phyloP scores from a whole-genome alignment of 2,113 vertebrate genomes.

The Terrapene triunguis region DNA sequence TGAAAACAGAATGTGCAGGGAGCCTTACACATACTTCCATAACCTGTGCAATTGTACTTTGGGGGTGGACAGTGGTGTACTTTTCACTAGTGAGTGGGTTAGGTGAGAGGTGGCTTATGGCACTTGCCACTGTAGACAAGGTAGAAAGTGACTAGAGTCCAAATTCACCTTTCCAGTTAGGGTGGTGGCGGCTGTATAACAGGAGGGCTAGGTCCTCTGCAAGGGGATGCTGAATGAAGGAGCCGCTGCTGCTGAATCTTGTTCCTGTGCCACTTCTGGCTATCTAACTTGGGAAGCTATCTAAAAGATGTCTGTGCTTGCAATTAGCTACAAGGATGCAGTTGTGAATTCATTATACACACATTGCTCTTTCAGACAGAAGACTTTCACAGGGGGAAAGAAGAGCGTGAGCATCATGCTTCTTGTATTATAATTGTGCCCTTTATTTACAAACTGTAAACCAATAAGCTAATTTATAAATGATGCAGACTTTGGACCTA shows the following conservation, averaged over 20 bases:
- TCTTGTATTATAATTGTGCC: not conserved
- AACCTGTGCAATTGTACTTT: not conserved
- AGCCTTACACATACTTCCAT: not conserved
- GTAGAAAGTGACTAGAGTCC: not conserved
- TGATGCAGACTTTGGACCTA: not conserved
- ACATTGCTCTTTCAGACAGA: constrained; percentile 1
- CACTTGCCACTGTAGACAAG: not conserved
- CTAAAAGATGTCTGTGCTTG: not conserved
- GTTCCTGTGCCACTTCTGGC: not conserved
- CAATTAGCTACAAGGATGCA: not conserved
- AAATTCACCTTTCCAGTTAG: not conserved
- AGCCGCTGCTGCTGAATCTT: rapidly evolving
- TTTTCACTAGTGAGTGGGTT: not conserved
- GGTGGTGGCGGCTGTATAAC: no score
- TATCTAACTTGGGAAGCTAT: not conserved
- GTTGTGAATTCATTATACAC: not conserved
- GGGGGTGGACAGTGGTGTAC: not conserved
- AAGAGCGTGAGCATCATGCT: not conserved
- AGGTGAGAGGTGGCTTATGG: no score
- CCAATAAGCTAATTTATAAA: not conserved
- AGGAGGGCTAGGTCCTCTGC: not conserved
- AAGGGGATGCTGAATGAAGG: not conserved
- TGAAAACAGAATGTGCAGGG: not conserved
- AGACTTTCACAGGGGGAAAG: not conserved
- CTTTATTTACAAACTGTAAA: not conserved